Evolutionary conservation across 1,140 invertebrate genomes (phyloP), one percentile per base, ranked within the genome.

Genomic region (Bradynema listronoti): DNA sequence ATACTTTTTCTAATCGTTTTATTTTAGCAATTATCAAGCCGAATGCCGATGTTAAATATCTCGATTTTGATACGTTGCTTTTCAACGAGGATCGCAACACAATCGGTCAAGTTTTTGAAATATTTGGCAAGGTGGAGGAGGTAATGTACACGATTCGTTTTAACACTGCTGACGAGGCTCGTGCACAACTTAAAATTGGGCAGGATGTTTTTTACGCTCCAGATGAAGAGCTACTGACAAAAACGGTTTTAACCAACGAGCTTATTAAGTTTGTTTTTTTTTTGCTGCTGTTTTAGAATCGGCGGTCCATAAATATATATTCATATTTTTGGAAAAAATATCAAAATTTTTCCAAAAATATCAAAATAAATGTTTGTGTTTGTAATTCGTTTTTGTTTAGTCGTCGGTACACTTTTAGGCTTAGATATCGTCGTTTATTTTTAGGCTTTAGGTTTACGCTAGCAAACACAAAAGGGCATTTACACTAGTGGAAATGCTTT

Each of bases 61-160:
- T 67, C 6, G 68, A 61, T 24, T 71, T 27, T 29, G 65, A 67
- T 16, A 71, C 65, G 29, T 36, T 67, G 46, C 33, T 67, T n/a
- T 67, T 67, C 49, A 53, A 67, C 30, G n/a, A 64, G 4, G 52
- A 67, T 25, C 19, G 62, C 22, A 52, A 67, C 29, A 33, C 55
- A 24, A 30, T 67, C n/a, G 65, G 66, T n/a, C 34, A 58, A 45
- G 63, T 67, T 34, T 70, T 67, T 45, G 65, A 67, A 22, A 69
- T 67, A 25, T 67, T 71, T 52, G 65, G 65, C 5, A 45, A 42
- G 2, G 61, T 67, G 5, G 22, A 30, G 11, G 58, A 64, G 14
- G 43, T 68, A 0, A 70, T 55, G 47, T 67, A 67, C 33, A 60
- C 65, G 11, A 36, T 67, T 11, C 59, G 65, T n/a, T 67, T 67